Base-by-base conservation (phyloP, 2,888 invertebrate species). In the Acheta domesticus region DNA sequence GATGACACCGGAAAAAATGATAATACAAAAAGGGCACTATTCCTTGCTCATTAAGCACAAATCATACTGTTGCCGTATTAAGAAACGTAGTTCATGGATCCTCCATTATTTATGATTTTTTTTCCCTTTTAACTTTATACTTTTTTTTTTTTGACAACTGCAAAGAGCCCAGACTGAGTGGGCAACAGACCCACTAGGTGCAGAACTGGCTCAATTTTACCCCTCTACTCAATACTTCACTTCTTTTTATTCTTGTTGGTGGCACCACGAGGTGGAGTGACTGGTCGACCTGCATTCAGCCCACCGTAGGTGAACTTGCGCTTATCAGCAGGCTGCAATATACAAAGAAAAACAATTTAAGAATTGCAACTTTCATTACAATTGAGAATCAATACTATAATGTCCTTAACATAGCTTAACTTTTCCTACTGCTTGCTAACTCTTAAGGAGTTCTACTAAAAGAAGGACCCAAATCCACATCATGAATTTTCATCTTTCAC, bases 281-380 rank as follows among this genome's bases (percentile, higher is more conserved):
- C 95, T 85, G 99, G 99, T 86, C 99, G 92, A 85, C 97, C 97
- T 86, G 97, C 93, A 88, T 95, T 97, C 87, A 97, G 91, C 84
- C 95, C 94, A 84, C 96, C 95, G 88, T 99, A 97, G 84, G 94
- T 93, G 88, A 96, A 95, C 89, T 99, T 98, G 91, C 98, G 95
- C 89, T 99, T 99, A 90, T 99, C 99, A 82, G 99, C 99, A 86
- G 99, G 99, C 90, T 92, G 89, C 83, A 90, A 86, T 49, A 48
- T 8, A 8, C 36, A 36, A 4, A 75, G 36, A 20, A 79, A 77
- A 79, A 48, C 76, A 21, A 21, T 23, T 20, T 48, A 48, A 77
- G 48, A 77, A 8, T 48, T n/a, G 21, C 11, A 77, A 77, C 8
- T 49, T 11, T 20, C 23, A 49, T 5, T 14, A 4, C 23, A 36